phyloP scores from a whole-genome alignment of 2,888 invertebrate species.

The Polymixis flavicincta region DNA sequence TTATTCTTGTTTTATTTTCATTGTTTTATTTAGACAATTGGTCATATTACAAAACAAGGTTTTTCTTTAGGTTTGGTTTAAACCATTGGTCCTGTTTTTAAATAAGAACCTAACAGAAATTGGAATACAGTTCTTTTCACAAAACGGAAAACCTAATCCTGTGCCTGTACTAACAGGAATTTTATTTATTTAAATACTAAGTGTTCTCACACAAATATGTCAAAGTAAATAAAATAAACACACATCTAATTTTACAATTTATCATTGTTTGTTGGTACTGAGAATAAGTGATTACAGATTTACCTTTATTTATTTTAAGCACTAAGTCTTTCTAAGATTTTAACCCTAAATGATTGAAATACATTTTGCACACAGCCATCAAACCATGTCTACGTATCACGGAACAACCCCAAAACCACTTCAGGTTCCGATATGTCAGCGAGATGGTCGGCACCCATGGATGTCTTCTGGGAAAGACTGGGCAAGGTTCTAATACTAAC shows the following conservation, averaged over 20 bases:
- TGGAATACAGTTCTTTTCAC: no score
- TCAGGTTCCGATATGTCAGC: slow-evolving; percentile 95
- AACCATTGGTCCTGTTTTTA: no score
- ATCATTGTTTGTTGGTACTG: background rate
- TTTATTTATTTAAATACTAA: background rate
- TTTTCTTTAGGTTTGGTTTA: no score
- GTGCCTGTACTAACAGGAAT: background rate
- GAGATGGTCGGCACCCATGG: slow-evolving; percentile 97
- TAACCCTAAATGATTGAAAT: background rate
- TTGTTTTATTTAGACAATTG: background rate
- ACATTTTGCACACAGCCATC: slow-evolving; percentile 65
- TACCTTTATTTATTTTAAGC: background rate
- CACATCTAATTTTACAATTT: background rate
- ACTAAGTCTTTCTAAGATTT: no score
- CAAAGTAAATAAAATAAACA: background rate
- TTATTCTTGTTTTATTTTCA: background rate
- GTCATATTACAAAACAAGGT: no score
- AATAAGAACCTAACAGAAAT: no score
- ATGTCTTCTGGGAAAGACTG: slow-evolving; percentile 92
- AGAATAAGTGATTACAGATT: background rate
- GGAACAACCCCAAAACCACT: slow-evolving; percentile 95
- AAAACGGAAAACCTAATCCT: background rate
- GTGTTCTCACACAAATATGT: background rate
- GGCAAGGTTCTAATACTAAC: slow-evolving; percentile 86
- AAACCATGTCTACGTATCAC: slow-evolving; percentile 91